These are phyloP conservation scores for Linnaemya tessellans DNA, from an alignment of 2,888 invertebrate species.

Conservation along the genomic window DNA sequence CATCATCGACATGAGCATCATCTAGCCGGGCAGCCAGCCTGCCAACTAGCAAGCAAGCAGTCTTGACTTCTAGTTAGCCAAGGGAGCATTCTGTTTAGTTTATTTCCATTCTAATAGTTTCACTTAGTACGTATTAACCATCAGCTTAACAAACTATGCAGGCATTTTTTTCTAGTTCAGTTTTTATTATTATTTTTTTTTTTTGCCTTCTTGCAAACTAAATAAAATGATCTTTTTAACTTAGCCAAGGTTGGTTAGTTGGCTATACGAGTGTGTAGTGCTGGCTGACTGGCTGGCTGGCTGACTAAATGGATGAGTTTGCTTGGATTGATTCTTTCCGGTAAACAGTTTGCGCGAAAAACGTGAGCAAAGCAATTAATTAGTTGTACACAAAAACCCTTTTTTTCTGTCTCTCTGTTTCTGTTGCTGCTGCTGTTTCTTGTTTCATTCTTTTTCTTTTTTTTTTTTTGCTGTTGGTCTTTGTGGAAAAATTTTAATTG, in stretches of 20 bases:
- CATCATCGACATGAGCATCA: conserved; percentile 21
- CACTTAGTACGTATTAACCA: conserved; percentile 45
- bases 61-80: conserved; percentile 35
- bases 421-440: not conserved
- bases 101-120: conserved; percentile 70
- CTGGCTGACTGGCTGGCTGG: conserved; percentile 10
- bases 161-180: not conserved
- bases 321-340: conserved; percentile 76
- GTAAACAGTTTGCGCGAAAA: conserved; percentile 76
- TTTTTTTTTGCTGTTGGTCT: conserved; percentile 68
- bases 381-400: conserved; percentile 79
- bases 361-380: conserved; percentile 80
- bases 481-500: conserved; percentile 80
- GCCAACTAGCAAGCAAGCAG: not conserved
- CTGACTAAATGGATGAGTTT: conserved; percentile 64
- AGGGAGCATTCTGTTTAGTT: conserved; percentile 62
- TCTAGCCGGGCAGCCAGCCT: conserved; percentile 30
- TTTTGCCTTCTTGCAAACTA: conserved; percentile 17
- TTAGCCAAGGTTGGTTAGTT: conserved; percentile 58
- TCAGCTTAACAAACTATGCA: conserved; percentile 44
- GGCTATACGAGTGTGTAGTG: not conserved
- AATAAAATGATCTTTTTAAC: conserved; percentile 59
- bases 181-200: not conserved
- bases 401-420: conserved; percentile 72
- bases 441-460: conserved; percentile 45